Evolutionary conservation across 2,797 vertebrate genomes (phyloP), one percentile per base, ranked within the genome.

Genomic region (Carapus acus): DNA sequence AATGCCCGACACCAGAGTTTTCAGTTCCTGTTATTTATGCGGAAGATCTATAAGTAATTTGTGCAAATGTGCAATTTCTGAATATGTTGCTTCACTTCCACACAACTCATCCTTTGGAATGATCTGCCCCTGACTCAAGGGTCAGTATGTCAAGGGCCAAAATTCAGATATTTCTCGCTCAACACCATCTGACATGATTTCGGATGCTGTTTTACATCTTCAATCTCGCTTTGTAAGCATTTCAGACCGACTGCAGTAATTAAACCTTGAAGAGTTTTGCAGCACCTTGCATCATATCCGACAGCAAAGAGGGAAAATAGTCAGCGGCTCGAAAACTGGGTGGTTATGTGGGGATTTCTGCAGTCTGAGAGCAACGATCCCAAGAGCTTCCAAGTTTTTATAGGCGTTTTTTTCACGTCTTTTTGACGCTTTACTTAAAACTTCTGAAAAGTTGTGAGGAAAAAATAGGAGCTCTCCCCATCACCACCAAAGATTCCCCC

Each of bases 161-260:
- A 39, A 39, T 18, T 18, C 17, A 8, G 16, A 19, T 18, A 39
- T 39, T n/a, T 21, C 22, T 48, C 5, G 16, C 29, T 37, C 56
- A n/a, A 39, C 36, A 16, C 19, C 1, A 19, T 57, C 31, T 2
- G 20, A 19, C 4, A 34, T 23, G 52, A 24, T 37, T 56, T 18
- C 49, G 11, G 2, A 52, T 42, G 4, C 31, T 33, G 31, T 33
- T 3, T 41, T 65, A 24, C 19, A 37, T 19, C 17, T 58, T 16
- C 16, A 46, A 20, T 44, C 7, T 46, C 16, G 19, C 29, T 49
- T 34, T 45, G 40, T 49, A 22, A 1, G 4, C 27, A 46, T 58
- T 43, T 71, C 43, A 33, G 29, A 38, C 44, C 45, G 46, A 55
- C n/a, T 50, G 38, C 21, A 43, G 43, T 39, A 46, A 48, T 67